These are phyloP conservation scores for Notarius lentiginosus DNA, from an alignment of 2,113 vertebrate genomes.

Conservation along the genomic window DNA sequence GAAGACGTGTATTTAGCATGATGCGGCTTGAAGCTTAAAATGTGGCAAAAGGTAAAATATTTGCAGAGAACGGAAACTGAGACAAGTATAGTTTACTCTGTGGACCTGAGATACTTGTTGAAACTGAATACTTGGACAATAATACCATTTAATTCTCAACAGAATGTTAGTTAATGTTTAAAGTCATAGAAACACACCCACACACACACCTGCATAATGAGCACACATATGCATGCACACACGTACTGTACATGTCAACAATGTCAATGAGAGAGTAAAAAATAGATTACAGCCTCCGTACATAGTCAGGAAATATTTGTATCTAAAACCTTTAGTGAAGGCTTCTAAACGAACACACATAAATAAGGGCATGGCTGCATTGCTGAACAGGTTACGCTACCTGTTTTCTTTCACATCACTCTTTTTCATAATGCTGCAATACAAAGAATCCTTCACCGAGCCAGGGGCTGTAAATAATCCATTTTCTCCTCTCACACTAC, in stretches of 20 bases:
- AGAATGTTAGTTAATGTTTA: not conserved
- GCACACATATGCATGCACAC: not conserved
- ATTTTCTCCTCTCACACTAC: not conserved
- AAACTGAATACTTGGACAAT: not conserved
- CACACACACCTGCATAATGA: not conserved
- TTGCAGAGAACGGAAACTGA: not conserved
- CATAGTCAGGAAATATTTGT: not conserved
- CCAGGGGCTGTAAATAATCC: not conserved
- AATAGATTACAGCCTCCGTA: not conserved
- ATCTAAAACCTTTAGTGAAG: not conserved
- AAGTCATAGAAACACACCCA: not conserved
- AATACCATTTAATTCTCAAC: not conserved
- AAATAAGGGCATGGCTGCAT: not conserved
- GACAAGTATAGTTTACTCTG: not conserved
- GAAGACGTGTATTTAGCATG: not conserved
- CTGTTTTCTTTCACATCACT: not conserved
- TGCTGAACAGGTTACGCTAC: not conserved
- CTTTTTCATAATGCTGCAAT: not conserved
- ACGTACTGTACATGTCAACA: no score
- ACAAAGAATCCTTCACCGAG: not conserved
- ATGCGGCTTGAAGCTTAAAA: no score
- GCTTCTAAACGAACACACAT: not conserved
- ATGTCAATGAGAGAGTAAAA: not conserved
- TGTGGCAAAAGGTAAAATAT: not conserved
- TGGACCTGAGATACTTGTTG: not conserved